These are phyloP conservation scores for Lycaena phlaeas DNA, from an alignment of 2,888 invertebrate species.

Conservation along the genomic window DNA sequence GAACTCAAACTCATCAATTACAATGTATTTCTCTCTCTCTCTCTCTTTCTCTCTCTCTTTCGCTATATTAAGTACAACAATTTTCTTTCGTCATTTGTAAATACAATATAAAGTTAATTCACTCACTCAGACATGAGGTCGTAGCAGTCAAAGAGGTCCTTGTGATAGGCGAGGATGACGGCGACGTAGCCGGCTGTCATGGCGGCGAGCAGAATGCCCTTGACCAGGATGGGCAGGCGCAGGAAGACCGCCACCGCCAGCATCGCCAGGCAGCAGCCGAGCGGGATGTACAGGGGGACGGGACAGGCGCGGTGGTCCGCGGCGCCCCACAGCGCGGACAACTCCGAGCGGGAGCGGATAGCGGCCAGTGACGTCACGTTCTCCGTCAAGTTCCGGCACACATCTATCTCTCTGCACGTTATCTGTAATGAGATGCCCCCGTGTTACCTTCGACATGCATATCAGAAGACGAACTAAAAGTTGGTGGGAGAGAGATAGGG, in stretches of 20 bases:
- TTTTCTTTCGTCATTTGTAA: too few relatives aligned
- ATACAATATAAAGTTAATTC: too few relatives aligned
- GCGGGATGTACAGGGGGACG: slow-evolving; percentile 88
- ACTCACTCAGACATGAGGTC: slow-evolving; percentile 83
- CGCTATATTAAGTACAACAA: too few relatives aligned
- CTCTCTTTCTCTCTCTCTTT: too few relatives aligned
- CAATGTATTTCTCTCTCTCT: too few relatives aligned
- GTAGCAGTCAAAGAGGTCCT: slow-evolving; percentile 85
- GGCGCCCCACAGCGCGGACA: slow-evolving; percentile 51
- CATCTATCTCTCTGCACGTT: slow-evolving; percentile 54
- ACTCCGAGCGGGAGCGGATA: slow-evolving; percentile 44
- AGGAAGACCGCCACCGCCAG: slow-evolving; percentile 89
- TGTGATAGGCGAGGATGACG: slow-evolving; percentile 86
- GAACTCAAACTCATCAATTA: too few relatives aligned
- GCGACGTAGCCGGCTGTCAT: slow-evolving; percentile 87
- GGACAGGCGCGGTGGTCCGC: slow-evolving; percentile 85
- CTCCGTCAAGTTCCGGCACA: slow-evolving; percentile 53
- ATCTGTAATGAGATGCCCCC: slow-evolving; percentile 40
- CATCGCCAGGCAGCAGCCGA: slow-evolving; percentile 88
- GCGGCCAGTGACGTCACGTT: slow-evolving; percentile 68
- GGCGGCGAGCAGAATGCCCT: slow-evolving; percentile 81
- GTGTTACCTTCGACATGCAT: too few relatives aligned
- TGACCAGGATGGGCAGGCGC: slow-evolving; percentile 85
- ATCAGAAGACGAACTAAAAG: too few relatives aligned
- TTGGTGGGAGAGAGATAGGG: too few relatives aligned